Percentiles rank a stretch among this genome's conserved stretches.
Conservation (phyloP, 2,888 invertebrate species). For the Cerastis leucographa region DNA sequence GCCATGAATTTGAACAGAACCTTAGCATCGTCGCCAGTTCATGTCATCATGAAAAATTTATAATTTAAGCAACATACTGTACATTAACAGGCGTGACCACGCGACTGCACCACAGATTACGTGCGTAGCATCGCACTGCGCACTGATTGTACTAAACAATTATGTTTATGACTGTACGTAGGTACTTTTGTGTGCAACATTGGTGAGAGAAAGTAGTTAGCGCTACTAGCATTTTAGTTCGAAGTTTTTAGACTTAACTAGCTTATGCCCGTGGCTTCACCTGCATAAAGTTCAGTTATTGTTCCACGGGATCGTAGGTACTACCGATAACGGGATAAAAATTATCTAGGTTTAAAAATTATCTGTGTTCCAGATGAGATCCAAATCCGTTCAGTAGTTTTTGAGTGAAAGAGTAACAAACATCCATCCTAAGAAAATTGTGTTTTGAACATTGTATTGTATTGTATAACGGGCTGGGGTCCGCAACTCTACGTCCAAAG, state of each 20-base stretch:
- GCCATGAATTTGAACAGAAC: too few relatives aligned
- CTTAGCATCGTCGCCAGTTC: too few relatives aligned
- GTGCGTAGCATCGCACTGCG: conserved; percentile 73
- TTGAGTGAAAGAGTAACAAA: background rate
- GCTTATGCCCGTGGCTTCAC: background rate
- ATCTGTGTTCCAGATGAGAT: too few relatives aligned
- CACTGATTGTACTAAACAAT: conserved; percentile 84
- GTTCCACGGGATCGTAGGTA: too few relatives aligned
- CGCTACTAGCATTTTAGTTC: background rate
- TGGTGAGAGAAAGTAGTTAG: conserved; percentile 34
- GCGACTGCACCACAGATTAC: conserved; percentile 84
- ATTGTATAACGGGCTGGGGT: too few relatives aligned
- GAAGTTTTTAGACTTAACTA: background rate
- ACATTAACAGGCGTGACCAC: conserved; percentile 81
- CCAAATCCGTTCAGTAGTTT: too few relatives aligned
- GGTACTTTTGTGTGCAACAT: conserved; percentile 43
- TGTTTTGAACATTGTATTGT: background rate
- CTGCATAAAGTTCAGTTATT: background rate
- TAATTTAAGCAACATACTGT: conserved; percentile 76
- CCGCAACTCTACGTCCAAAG: too few relatives aligned
- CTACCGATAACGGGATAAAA: background rate
- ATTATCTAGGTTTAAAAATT: too few relatives aligned
- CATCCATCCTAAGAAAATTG: background rate
- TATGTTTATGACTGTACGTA: conserved; percentile 63
- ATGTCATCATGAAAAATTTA: too few relatives aligned